Evolutionary conservation across 2,888 invertebrate species (phyloP).

Genomic region (Sarcophaga caerulescens): DNA sequence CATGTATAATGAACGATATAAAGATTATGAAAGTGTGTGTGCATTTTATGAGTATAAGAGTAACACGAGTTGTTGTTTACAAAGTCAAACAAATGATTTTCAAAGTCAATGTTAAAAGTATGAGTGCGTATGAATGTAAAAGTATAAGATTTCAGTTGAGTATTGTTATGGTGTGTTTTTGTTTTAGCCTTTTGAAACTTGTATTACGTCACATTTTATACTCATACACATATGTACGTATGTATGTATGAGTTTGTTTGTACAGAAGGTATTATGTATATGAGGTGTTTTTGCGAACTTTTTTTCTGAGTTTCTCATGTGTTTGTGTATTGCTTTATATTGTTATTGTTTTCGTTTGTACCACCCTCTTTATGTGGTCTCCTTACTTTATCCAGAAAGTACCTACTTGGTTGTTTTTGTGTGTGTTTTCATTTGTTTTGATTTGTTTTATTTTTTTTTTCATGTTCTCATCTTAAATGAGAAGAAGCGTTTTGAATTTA

Average conservation of each 20-base stretch:
- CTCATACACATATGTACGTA: not conserved
- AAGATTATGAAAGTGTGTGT: too few relatives aligned
- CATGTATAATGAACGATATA: too few relatives aligned
- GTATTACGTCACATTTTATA: slow-evolving; percentile 29
- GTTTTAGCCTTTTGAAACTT: not conserved
- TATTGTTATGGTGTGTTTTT: not conserved
- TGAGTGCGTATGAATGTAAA: slow-evolving; percentile 7
- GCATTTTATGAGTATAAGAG: slow-evolving; percentile 19
- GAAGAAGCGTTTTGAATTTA: slow-evolving; percentile 50
- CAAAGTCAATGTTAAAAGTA: slow-evolving; percentile 77
- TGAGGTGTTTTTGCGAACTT: not conserved
- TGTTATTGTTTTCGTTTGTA: slow-evolving; percentile 8
- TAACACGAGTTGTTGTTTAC: slow-evolving; percentile 61
- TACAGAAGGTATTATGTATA: not conserved
- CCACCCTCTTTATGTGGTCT: slow-evolving; percentile 26
- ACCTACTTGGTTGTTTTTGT: not conserved
- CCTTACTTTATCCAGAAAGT: not conserved
- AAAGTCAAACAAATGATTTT: slow-evolving; percentile 78
- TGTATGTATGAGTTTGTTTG: not conserved
- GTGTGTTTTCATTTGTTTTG: not conserved
- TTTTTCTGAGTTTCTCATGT: not conserved
- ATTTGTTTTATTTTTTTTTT: not conserved
- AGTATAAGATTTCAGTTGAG: not conserved
- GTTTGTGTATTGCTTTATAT: not conserved
- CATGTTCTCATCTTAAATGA: slow-evolving; percentile 44